phyloP scores from a whole-genome alignment of 1,140 invertebrate species.

The Leptinotarsa defecta region DNA sequence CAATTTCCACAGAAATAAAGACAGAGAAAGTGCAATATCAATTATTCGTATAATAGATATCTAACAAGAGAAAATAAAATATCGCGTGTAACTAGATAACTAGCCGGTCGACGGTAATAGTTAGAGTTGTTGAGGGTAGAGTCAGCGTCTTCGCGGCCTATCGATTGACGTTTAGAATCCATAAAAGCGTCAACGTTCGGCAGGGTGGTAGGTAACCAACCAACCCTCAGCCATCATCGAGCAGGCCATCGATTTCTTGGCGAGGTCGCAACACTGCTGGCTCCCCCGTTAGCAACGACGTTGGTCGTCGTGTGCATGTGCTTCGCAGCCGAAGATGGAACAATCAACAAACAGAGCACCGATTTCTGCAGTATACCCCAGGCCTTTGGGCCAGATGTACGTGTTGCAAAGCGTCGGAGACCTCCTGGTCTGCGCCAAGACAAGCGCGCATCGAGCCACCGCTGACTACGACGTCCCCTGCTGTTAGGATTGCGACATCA shows the following conservation, averaged over 20 bases:
- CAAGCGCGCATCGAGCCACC: conserved; percentile 23
- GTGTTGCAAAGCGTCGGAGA: conserved; percentile 1
- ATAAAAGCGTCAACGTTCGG: conserved; percentile 9
- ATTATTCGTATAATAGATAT: too few species aligned
- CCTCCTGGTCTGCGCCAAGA: conserved; percentile 29
- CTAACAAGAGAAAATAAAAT: not conserved
- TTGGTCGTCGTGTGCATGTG: not conserved
- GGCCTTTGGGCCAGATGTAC: conserved; percentile 10
- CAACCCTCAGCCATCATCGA: conserved; percentile 1
- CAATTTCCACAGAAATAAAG: too few species aligned
- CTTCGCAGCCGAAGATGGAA: conserved; percentile 23
- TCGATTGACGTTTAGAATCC: conserved; percentile 16
- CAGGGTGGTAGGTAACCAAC: conserved; percentile 7
- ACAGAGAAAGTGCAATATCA: too few species aligned
- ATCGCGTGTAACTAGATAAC: not conserved
- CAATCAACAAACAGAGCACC: conserved; percentile 16
- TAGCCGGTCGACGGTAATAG: not conserved
- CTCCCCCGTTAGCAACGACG: conserved; percentile 14
- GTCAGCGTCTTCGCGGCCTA: conserved; percentile 11
- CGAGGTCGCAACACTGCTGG: conserved; percentile 6
- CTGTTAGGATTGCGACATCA: conserved; percentile 19
- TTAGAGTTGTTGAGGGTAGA: not conserved
- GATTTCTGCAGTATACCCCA: conserved; percentile 27
- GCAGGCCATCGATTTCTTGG: conserved; percentile 20
- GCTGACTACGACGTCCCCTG: conserved; percentile 13